Conservation (phyloP, 2,888 invertebrate genomes). For the Eupithecia subumbrata region DNA sequence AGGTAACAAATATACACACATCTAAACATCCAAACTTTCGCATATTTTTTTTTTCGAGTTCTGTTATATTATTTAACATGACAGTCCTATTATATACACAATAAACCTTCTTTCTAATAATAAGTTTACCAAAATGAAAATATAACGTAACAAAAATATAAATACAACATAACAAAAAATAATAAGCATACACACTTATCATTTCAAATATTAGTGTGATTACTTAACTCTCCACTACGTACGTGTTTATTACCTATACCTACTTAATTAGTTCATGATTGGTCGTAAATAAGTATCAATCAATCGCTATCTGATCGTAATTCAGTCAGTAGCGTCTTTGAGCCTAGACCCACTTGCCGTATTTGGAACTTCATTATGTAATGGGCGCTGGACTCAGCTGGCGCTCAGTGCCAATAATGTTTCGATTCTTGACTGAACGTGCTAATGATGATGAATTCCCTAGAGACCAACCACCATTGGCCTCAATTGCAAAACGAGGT, state of each 20-base stretch:
- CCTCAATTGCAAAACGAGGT: background rate
- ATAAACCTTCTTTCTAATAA: too few species aligned
- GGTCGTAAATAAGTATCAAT: background rate
- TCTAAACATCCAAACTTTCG: too few species aligned
- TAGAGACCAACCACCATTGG: background rate
- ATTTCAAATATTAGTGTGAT: too few species aligned
- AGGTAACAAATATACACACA: too few species aligned
- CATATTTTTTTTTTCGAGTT: too few species aligned
- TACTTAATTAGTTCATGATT: background rate
- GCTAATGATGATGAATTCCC: background rate
- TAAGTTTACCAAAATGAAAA: too few species aligned
- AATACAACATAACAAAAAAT: too few species aligned
- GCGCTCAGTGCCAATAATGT: background rate
- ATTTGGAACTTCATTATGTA: slow-evolving; percentile 16
- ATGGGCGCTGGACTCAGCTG: background rate
- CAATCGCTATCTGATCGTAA: background rate
- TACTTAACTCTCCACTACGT: background rate
- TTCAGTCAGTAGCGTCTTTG: slow-evolving; percentile 9
- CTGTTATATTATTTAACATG: too few species aligned
- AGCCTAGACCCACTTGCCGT: slow-evolving; percentile 37
- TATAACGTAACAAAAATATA: too few species aligned
- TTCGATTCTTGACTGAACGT: background rate
- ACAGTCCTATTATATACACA: too few species aligned
- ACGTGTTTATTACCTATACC: background rate
- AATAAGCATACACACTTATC: too few species aligned